These are phyloP conservation scores for Halyomorpha halys DNA, from an alignment of 1,140 invertebrate species.

Conservation along the genomic window DNA sequence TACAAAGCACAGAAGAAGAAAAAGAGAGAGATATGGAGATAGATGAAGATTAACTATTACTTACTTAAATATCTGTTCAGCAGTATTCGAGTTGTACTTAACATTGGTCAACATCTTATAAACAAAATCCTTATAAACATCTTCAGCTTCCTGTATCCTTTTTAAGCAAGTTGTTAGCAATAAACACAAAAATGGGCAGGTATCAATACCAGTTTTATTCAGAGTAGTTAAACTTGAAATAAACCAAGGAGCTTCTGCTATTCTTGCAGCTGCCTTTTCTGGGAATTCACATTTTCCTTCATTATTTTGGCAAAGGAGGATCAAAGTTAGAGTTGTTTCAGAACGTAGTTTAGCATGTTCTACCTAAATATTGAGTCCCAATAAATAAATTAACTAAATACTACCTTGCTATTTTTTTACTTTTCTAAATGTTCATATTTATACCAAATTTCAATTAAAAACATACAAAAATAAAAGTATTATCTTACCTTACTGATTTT, in stretches of 20 bases:
- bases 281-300: conserved; percentile 35
- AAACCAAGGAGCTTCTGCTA: conserved; percentile 42
- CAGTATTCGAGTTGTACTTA: conserved; percentile 40
- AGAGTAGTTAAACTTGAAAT: conserved; percentile 33
- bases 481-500: conserved; percentile 43
- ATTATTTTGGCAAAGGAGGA: conserved; percentile 25
- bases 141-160: neutral
- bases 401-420: no score
- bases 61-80: conserved; percentile 35
- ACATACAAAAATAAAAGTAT: no score
- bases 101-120: conserved; percentile 42
- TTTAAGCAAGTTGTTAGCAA: conserved; percentile 39
- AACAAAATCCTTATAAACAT: conserved; percentile 30
- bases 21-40: no score
- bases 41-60: conserved; percentile 22
- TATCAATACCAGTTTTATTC: conserved; percentile 40
- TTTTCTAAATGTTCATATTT: no score
- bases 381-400: no score
- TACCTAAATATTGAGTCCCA: conserved; percentile 16
- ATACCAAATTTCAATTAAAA: no score
- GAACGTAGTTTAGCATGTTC: conserved; percentile 20
- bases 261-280: conserved; percentile 39
- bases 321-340: conserved; percentile 24
- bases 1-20: no score
- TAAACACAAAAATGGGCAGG: conserved; percentile 42